A percentile compares a stretch with the other conserved stretches of the same genome.
These are phyloP conservation scores for Melinaea menophilus DNA, from an alignment of 2,888 invertebrate species.

Conservation along the genomic window DNA sequence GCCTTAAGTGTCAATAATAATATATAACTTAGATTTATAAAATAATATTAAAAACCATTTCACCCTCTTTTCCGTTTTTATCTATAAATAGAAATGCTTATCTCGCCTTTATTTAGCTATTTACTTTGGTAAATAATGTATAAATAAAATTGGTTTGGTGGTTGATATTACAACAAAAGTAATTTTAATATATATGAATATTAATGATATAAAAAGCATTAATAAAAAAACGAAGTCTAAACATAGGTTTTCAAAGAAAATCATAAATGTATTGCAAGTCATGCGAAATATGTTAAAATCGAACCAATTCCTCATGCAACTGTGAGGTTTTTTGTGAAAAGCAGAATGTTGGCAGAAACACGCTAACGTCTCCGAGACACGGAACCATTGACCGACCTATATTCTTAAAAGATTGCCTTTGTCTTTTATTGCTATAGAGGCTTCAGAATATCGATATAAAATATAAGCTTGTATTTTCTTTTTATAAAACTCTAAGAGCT, in stretches of 20 bases:
- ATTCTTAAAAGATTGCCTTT: conserved; percentile 39
- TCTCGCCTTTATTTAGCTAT: too few species aligned
- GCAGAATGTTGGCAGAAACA: conserved; percentile 47
- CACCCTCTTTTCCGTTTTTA: too few species aligned
- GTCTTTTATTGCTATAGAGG: conserved; percentile 13
- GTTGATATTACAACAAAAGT: too few species aligned
- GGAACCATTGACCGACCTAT: conserved; percentile 54
- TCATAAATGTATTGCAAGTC: conserved; percentile 29
- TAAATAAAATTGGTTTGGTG: too few species aligned
- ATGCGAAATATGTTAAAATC: conserved; percentile 54
- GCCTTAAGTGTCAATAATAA: too few species aligned
- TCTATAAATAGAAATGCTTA: too few species aligned
- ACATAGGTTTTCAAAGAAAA: neutral
- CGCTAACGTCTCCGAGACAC: conserved; percentile 60
- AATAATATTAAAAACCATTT: too few species aligned
- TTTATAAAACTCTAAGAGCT: too few species aligned
- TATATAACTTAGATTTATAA: too few species aligned
- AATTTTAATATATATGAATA: too few species aligned
- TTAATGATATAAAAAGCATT: too few species aligned
- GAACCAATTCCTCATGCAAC: conserved; percentile 58
- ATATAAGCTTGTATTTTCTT: conserved; percentile 1
- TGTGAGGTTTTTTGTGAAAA: conserved; percentile 58
- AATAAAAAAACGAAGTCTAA: neutral
- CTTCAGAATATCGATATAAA: conserved; percentile 2
- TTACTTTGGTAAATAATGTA: too few species aligned